Evolutionary conservation across 1,140 invertebrate genomes (phyloP).

Genomic region (Diorhabda carinulata): DNA sequence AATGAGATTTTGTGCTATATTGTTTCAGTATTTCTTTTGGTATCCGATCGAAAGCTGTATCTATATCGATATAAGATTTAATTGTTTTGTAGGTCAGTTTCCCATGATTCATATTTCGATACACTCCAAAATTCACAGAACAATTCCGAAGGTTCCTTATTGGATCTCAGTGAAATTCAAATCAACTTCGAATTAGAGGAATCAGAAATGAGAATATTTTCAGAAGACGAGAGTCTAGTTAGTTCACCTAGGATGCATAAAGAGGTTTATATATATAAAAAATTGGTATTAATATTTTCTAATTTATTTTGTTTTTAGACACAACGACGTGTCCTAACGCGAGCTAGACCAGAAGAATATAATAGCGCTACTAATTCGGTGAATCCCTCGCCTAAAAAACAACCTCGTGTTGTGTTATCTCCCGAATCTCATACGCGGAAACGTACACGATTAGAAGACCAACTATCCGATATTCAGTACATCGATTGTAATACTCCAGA

Average conservation of each 20-base stretch:
- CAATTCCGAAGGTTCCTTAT: constrained; percentile 48
- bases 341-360: constrained; percentile 51
- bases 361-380: constrained; percentile 51
- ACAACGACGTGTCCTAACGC: constrained; percentile 45
- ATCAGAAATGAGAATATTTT: constrained; percentile 79
- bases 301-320: constrained; percentile 8
- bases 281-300: background rate
- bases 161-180: constrained; percentile 77
- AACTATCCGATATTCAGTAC: constrained; percentile 59
- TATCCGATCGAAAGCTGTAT: too few species aligned
- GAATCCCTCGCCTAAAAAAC: constrained; percentile 56
- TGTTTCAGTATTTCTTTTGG: too few species aligned
- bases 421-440: constrained; percentile 51
- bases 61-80: too few species aligned
- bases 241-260: constrained; percentile 53
- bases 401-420: constrained; percentile 51
- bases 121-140: constrained; percentile 53
- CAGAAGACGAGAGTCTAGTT: constrained; percentile 71
- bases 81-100: constrained; percentile 62
- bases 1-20: too few species aligned
- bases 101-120: constrained; percentile 92
- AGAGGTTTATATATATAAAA: constrained; percentile 36
- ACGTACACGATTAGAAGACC: constrained; percentile 58
- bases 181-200: constrained; percentile 81
- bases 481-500: constrained; percentile 62